A percentile compares a stretch with the other conserved stretches of the same genome.
Conservation (phyloP, 2,888 invertebrate species). For the Lasiommata megera region DNA sequence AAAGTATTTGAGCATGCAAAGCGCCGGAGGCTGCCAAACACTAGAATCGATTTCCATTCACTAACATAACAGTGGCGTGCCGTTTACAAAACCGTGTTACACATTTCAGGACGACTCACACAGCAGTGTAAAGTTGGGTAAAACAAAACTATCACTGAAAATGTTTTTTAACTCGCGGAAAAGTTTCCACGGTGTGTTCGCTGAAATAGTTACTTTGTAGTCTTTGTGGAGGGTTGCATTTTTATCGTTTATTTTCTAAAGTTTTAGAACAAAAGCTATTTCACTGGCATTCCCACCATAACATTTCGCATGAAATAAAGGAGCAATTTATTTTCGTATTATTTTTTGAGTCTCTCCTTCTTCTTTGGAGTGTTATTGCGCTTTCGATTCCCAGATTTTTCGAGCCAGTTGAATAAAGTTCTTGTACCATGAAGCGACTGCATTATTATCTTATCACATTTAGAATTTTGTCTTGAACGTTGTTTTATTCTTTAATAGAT, state of each 20-base stretch:
- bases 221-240: constrained; percentile 28
- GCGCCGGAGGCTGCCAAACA: background rate
- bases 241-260: constrained; percentile 28
- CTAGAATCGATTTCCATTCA: background rate
- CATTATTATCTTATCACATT: too few relatives aligned
- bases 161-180: constrained; percentile 29
- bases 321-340: constrained; percentile 18
- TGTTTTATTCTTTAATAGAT: too few relatives aligned
- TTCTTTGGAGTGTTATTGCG: background rate
- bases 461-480: too few relatives aligned
- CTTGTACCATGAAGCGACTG: too few relatives aligned
- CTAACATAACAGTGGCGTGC: constrained; percentile 1
- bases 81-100: constrained; percentile 2
- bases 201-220: constrained; percentile 31
- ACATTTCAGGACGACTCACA: constrained; percentile 7
- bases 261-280: constrained; percentile 27
- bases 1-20: background rate
- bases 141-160: constrained; percentile 26
- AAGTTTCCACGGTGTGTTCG: constrained; percentile 24
- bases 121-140: constrained; percentile 12
- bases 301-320: constrained; percentile 18
- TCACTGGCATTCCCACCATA: constrained; percentile 20
- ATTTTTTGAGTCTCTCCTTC: constrained; percentile 6
- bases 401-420: background rate
- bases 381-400: background rate